Conservation (phyloP, 2,888 invertebrate genomes). For the Drosophila koepferae region DNA sequence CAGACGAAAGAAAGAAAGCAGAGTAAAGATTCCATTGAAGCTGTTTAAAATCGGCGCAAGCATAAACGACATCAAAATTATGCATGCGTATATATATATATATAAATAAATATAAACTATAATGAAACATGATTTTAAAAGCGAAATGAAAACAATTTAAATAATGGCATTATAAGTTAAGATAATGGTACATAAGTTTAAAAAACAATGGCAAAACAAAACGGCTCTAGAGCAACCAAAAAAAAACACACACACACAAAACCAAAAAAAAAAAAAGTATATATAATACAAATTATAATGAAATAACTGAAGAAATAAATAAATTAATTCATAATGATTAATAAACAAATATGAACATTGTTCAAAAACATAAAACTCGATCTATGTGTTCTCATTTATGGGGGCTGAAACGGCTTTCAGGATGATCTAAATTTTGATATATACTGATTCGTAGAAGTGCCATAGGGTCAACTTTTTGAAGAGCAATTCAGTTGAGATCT, state of each 20-base stretch:
- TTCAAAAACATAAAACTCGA: slow-evolving; percentile 72
- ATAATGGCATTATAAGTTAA: slow-evolving; percentile 76
- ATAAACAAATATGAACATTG: slow-evolving; percentile 83
- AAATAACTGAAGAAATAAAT: slow-evolving; percentile 81
- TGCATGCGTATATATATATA: slow-evolving; percentile 45
- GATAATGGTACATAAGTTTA: slow-evolving; percentile 80
- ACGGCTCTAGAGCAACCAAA: slow-evolving; percentile 76
- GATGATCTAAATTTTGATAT: neutral
- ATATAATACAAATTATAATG: slow-evolving; percentile 76
- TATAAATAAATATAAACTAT: slow-evolving; percentile 53
- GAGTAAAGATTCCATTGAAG: slow-evolving; percentile 47
- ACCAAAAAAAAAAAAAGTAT: slow-evolving; percentile 43
- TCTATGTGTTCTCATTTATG: neutral
- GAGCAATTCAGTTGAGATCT: too few relatives aligned
- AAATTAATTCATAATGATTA: slow-evolving; percentile 81
- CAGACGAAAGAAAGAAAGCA: neutral
- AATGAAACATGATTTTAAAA: slow-evolving; percentile 74
- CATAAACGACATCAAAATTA: slow-evolving; percentile 53
- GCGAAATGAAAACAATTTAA: slow-evolving; percentile 57
- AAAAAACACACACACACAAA: slow-evolving; percentile 29
- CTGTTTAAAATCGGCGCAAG: slow-evolving; percentile 48
- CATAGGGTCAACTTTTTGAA: too few relatives aligned
- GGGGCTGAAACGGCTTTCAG: neutral
- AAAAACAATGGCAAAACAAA: slow-evolving; percentile 85
- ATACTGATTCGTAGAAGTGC: too few relatives aligned